Base-by-base conservation (phyloP, 2,888 invertebrate genomes). In the Ferdinandea cuprea region DNA sequence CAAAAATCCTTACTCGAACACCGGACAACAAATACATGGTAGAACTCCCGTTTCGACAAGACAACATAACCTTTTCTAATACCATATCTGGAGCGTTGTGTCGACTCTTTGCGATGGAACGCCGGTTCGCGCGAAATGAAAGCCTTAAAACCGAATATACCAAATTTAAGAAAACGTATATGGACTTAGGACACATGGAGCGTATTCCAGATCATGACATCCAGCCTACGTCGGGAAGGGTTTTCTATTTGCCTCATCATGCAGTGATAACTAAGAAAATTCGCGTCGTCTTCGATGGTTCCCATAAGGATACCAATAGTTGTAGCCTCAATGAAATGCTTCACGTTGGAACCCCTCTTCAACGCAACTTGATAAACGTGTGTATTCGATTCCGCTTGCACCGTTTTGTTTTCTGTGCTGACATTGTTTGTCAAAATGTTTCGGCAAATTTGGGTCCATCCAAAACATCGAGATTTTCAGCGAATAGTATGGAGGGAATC, bases 381-480 rank as follows among this genome's bases (percentile, higher is more conserved):
- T 66, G 42, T 17, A 8, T 63, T 13, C 35, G 52, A 28, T 52
- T 66, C 54, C 32, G 52, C 8, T 3, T 30, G 2, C 56, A 68
- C 37, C 37, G 68, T 32, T 68, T 68, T 44, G 56, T 48, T 9
- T 68, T n/a, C n/a, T n/a, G 56, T 42, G 56, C 56, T 17, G 58
- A 7, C 1, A 28, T 13, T 32, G n/a, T n/a, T n/a, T n/a, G 52
- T 32, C 30, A 52, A 52, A 52, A 52, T 52, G 32, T 52, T 52
- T 52, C 32, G 52, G 7, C 15, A 52, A n/a, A 13, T 32, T 37
- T 32, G 28, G 58, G 50, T 50, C 13, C 25, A 50, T 50, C 13
- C 7, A 5, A 50, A 28, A 50, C 25, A 56, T 56, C 9, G 56
- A 2, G 37, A 56, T 25, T 56, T 13, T n/a, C 56, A 58, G n/a